Conservation (phyloP, 2,797 vertebrate species). For the Trematomus bernacchii region DNA sequence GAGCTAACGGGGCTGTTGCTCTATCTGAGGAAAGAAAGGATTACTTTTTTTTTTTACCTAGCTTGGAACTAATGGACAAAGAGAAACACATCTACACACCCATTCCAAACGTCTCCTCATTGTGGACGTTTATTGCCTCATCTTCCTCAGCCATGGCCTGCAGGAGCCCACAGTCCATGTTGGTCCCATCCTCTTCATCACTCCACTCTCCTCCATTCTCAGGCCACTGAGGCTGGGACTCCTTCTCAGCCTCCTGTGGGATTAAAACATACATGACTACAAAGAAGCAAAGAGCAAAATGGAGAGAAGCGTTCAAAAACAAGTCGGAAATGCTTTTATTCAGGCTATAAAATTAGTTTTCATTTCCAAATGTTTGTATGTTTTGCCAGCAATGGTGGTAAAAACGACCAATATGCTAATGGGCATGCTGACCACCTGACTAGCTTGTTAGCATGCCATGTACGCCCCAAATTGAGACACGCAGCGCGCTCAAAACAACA, state of each 20-base stretch:
- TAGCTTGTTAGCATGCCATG: not conserved
- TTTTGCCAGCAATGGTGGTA: not conserved
- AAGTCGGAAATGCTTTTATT: too few relatives aligned
- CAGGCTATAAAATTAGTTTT: not conserved
- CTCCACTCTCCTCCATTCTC: slow-evolving; percentile 83
- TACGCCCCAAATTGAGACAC: not conserved
- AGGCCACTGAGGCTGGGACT: slow-evolving; percentile 73
- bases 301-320: not conserved
- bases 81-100: slow-evolving; percentile 72
- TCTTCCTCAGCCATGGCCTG: slow-evolving; percentile 90
- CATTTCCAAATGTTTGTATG: not conserved
- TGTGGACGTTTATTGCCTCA: slow-evolving; percentile 88
- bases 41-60: not conserved
- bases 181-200: slow-evolving; percentile 68
- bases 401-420: not conserved
- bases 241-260: slow-evolving; percentile 52
- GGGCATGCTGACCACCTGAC: not conserved
- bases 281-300: not conserved
- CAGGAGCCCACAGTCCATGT: slow-evolving; percentile 80
- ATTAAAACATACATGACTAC: not conserved
- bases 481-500: not conserved
- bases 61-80: too few relatives aligned
- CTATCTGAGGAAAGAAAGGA: not conserved
- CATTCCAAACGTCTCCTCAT: slow-evolving; percentile 90
- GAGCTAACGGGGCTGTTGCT: not conserved